A percentile compares a stretch with the other conserved stretches of the same genome.
Conservation (phyloP, 2,888 invertebrate genomes). For the Fissipunctia ypsillon region DNA sequence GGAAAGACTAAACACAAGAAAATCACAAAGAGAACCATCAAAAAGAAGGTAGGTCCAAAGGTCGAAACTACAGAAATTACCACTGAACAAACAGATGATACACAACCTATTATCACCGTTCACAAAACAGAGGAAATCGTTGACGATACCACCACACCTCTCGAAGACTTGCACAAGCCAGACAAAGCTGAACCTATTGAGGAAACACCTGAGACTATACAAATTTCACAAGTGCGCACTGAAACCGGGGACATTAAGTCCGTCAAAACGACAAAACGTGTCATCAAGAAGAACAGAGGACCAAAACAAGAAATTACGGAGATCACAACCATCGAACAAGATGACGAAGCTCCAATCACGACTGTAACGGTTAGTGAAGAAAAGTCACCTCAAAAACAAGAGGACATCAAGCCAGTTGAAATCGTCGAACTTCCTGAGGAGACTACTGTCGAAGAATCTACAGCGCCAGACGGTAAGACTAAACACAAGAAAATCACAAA, state of each 20-base stretch:
- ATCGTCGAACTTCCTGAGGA: neutral
- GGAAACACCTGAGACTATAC: slow-evolving; percentile 31
- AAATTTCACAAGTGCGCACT: slow-evolving; percentile 62
- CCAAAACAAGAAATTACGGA: slow-evolving; percentile 85
- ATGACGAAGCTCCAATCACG: slow-evolving; percentile 76
- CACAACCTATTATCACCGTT: slow-evolving; percentile 27
- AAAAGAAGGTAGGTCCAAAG: slow-evolving; percentile 67
- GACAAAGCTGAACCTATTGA: slow-evolving; percentile 14
- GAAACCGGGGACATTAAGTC: slow-evolving; percentile 75
- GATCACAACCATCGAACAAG: slow-evolving; percentile 84
- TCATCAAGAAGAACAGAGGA: slow-evolving; percentile 81
- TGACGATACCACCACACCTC: slow-evolving; percentile 30
- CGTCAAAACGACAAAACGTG: slow-evolving; percentile 69
- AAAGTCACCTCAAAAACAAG: neutral
- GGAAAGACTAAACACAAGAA: slow-evolving; percentile 73
- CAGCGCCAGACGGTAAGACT: neutral
- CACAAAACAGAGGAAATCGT: slow-evolving; percentile 42
- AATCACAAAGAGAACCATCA: slow-evolving; percentile 70
- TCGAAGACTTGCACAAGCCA: neutral
- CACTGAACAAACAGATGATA: slow-evolving; percentile 44
- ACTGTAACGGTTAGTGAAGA: neutral
- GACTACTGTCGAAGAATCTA: neutral
- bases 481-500: neutral
- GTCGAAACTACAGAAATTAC: slow-evolving; percentile 52
- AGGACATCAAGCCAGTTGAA: neutral